A percentile compares a stretch with the other conserved stretches of the same genome.
Evolutionary conservation across 2,113 vertebrate species (phyloP).

Genomic region (Nannospalax galili): DNA sequence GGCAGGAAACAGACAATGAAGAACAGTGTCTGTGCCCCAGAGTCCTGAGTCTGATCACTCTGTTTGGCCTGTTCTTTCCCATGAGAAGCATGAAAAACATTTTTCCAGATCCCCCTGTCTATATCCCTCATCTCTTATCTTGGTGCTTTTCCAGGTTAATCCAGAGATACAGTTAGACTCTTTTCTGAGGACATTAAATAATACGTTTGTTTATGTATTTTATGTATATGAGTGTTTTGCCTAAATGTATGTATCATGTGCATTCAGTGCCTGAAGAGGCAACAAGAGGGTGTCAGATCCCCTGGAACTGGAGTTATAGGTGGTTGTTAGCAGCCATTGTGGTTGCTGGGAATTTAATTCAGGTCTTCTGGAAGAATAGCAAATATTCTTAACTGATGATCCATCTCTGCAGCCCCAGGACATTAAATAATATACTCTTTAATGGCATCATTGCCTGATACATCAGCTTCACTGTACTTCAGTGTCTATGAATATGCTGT

Average conservation of each 20-base stretch:
- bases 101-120: neutral
- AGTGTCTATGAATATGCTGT: neutral
- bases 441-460: neutral
- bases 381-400: too few species aligned
- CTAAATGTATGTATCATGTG: too few species aligned
- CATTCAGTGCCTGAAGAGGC: too few species aligned
- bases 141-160: neutral
- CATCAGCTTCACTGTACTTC: neutral
- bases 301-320: too few species aligned
- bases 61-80: neutral
- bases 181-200: neutral
- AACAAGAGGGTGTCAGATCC: too few species aligned
- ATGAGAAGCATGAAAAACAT: neutral
- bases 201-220: neutral
- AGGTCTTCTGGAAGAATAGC: too few species aligned
- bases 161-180: rapidly evolving
- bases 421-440: neutral
- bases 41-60: neutral
- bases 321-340: too few species aligned
- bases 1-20: neutral
- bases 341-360: too few species aligned
- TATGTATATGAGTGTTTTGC: too few species aligned
- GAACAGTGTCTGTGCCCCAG: neutral
- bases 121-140: neutral
- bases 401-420: too few species aligned